Conservation (phyloP, 1,140 invertebrate genomes). For the Papilio polytes region DNA sequence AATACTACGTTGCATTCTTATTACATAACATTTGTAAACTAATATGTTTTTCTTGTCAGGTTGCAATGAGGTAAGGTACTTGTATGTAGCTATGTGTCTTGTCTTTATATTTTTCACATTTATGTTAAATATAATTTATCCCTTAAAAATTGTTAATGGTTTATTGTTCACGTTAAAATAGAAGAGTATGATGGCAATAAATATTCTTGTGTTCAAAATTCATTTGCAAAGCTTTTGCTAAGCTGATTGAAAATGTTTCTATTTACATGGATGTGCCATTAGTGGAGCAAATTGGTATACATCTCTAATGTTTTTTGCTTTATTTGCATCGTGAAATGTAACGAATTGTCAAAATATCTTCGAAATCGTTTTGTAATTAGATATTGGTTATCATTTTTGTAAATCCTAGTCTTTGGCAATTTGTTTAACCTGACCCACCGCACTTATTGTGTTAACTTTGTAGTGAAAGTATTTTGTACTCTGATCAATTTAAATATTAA, state of each 20-base stretch:
- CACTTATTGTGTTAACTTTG: background rate
- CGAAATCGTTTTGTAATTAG: background rate
- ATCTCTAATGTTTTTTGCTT: background rate
- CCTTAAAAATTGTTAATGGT: background rate
- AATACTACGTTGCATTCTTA: conserved; percentile 23
- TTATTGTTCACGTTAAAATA: background rate
- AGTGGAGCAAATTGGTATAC: background rate
- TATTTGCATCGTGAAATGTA: background rate
- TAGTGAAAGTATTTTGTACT: conserved; percentile 9
- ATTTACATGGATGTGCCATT: background rate
- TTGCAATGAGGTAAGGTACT: conserved; percentile 60
- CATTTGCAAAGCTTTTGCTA: background rate
- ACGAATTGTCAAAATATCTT: conserved; percentile 2
- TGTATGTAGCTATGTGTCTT: conserved; percentile 53
- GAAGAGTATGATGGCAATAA: background rate
- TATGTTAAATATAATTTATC: conserved; percentile 36
- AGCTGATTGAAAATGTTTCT: background rate
- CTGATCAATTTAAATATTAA: background rate
- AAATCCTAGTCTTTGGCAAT: background rate
- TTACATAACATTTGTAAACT: conserved; percentile 41
- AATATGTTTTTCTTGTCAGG: conserved; percentile 62
- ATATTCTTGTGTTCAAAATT: background rate
- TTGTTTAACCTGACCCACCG: background rate
- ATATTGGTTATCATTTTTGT: background rate
- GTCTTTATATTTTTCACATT: conserved; percentile 45